Evolutionary conservation across 1,140 invertebrate species (phyloP).

Genomic region (Cydia strobilella): DNA sequence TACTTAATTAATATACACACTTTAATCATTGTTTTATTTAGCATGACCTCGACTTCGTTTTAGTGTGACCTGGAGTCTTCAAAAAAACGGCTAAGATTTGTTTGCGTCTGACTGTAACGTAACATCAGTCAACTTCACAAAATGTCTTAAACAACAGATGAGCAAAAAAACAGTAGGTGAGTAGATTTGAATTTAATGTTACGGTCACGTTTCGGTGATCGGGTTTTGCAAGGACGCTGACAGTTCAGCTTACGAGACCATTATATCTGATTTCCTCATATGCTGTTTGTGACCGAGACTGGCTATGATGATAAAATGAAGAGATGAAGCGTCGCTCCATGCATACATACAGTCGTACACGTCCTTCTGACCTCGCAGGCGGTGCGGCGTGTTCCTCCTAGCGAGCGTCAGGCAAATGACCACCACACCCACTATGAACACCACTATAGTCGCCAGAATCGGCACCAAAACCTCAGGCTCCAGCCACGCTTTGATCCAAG

Average conservation of each 20-base stretch:
- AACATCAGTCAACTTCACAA: background rate
- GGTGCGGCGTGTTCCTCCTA: constrained; percentile 87
- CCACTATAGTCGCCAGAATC: constrained; percentile 90
- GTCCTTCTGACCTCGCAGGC: constrained; percentile 89
- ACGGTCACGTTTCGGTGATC: no score
- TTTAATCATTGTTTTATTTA: background rate
- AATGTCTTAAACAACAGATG: background rate
- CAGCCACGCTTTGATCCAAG: constrained; percentile 92
- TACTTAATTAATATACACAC: background rate
- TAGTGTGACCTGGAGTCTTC: no score
- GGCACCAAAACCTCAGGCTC: constrained; percentile 93
- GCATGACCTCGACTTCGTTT: background rate
- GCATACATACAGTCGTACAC: constrained; percentile 83
- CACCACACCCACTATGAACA: constrained; percentile 92
- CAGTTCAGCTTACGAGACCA: no score
- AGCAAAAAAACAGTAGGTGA: background rate
- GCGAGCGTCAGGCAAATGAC: constrained; percentile 93
- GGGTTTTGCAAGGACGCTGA: no score
- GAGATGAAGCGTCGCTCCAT: constrained; percentile 70
- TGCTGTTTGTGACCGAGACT: background rate
- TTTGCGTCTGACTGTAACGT: background rate
- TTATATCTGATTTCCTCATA: background rate
- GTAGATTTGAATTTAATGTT: background rate
- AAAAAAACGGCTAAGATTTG: background rate
- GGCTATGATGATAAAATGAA: constrained; percentile 53